phyloP scores from a whole-genome alignment of 2,888 invertebrate genomes.

The Podotricha telesiphe region DNA sequence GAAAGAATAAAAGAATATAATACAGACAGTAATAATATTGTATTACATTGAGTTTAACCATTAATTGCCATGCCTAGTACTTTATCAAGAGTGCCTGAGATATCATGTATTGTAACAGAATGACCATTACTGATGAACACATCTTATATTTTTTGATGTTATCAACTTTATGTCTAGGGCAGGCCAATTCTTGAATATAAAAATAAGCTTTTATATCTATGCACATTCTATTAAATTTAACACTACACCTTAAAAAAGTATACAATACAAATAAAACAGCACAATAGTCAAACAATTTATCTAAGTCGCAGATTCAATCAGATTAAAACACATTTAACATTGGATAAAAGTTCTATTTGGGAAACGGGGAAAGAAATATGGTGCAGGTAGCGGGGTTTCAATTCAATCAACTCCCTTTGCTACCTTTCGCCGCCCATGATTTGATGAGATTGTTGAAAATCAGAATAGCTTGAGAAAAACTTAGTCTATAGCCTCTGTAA shows the following conservation, averaged over 20 bases:
- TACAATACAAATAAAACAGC: conserved; percentile 20
- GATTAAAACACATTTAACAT: conserved; percentile 82
- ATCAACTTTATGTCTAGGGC: too few relatives aligned
- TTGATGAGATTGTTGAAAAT: conserved; percentile 82
- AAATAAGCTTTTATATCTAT: not conserved
- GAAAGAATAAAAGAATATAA: too few relatives aligned
- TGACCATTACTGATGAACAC: too few relatives aligned
- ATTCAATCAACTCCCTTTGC: conserved; percentile 81
- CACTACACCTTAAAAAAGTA: not conserved
- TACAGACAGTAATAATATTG: too few relatives aligned
- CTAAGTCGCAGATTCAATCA: conserved; percentile 78
- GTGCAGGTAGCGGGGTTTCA: conserved; percentile 74
- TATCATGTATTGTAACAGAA: too few relatives aligned
- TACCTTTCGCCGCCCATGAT: conserved; percentile 69
- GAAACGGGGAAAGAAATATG: conserved; percentile 78
- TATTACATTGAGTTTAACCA: too few relatives aligned
- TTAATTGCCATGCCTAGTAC: too few relatives aligned
- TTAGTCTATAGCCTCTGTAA: conserved; percentile 59
- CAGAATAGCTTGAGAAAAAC: conserved; percentile 72
- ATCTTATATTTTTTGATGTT: too few relatives aligned
- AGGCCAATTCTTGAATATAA: too few relatives aligned
- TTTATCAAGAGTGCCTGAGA: too few relatives aligned
- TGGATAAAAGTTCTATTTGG: conserved; percentile 79
- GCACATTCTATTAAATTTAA: not conserved
- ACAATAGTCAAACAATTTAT: conserved; percentile 60